A percentile compares a stretch with the other conserved stretches of the same genome.
phyloP scores from a whole-genome alignment of 2,113 vertebrate genomes.

The Otus sunia region DNA sequence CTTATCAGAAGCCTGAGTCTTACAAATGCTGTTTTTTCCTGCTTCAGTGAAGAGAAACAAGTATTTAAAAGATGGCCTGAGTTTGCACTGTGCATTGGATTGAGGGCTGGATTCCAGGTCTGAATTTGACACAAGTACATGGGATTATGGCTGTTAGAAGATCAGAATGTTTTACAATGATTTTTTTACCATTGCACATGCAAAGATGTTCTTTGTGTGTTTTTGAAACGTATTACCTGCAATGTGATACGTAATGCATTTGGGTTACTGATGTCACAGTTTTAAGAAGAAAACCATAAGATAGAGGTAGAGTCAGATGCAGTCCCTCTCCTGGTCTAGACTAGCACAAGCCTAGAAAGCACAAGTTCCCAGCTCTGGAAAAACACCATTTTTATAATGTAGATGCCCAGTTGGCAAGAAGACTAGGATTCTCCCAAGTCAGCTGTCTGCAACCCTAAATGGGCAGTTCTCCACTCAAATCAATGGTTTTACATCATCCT shows the following conservation, averaged over 20 bases:
- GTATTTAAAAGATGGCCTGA: background rate
- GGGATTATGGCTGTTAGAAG: background rate
- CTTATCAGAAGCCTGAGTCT: background rate
- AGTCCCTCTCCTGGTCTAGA: background rate
- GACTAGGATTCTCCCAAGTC: background rate
- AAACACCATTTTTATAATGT: background rate
- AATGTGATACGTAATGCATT: background rate
- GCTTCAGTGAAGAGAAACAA: background rate
- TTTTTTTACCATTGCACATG: background rate
- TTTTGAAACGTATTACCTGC: background rate
- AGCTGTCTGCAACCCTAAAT: background rate
- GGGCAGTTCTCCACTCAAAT: background rate
- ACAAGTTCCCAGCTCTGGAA: background rate
- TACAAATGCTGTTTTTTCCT: background rate
- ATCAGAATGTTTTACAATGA: background rate
- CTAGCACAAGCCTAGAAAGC: background rate
- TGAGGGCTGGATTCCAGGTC: background rate
- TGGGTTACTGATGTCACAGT: background rate
- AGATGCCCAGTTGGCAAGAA: background rate
- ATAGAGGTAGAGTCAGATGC: background rate
- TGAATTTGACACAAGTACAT: background rate
- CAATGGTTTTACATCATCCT: background rate
- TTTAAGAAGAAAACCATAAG: background rate
- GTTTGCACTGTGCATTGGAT: background rate
- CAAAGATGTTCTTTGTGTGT: background rate